Evolutionary conservation across 2,888 invertebrate genomes (phyloP).

Genomic region (Clanis bilineata): DNA sequence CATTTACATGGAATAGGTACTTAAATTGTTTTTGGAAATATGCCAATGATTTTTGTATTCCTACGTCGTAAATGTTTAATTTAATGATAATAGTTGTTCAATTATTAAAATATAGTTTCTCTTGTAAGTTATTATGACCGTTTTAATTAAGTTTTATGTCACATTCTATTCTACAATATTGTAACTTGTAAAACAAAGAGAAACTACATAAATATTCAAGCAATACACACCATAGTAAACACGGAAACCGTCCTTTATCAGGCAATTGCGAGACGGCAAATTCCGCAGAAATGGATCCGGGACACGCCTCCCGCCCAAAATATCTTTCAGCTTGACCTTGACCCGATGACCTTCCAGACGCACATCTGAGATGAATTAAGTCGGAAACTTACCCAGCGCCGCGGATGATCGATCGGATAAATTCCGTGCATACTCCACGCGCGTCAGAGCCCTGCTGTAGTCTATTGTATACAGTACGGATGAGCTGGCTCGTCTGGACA

Average conservation of each 20-base stretch:
- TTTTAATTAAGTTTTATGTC: not conserved
- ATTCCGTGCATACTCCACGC: not conserved
- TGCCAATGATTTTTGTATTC: no score
- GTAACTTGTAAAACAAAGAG: not conserved
- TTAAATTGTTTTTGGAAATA: no score
- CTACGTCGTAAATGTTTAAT: no score
- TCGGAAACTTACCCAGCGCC: not conserved
- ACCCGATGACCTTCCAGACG: not conserved
- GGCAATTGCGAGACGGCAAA: not conserved
- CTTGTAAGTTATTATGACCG: no score
- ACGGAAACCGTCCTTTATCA: not conserved
- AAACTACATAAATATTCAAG: not conserved
- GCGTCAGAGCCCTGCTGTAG: no score
- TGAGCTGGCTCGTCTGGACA: no score
- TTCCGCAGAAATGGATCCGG: not conserved
- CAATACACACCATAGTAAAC: not conserved
- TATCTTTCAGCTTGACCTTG: slow-evolving; percentile 5
- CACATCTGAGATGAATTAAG: slow-evolving; percentile 1
- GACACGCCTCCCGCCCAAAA: not conserved
- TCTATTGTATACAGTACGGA: not conserved
- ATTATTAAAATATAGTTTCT: no score
- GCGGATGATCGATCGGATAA: not conserved
- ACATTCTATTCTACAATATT: not conserved
- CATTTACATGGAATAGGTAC: not conserved
- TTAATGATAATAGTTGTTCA: no score